Evolutionary conservation across 2,797 vertebrate species (phyloP).

Genomic region (Acanthis flammea): DNA sequence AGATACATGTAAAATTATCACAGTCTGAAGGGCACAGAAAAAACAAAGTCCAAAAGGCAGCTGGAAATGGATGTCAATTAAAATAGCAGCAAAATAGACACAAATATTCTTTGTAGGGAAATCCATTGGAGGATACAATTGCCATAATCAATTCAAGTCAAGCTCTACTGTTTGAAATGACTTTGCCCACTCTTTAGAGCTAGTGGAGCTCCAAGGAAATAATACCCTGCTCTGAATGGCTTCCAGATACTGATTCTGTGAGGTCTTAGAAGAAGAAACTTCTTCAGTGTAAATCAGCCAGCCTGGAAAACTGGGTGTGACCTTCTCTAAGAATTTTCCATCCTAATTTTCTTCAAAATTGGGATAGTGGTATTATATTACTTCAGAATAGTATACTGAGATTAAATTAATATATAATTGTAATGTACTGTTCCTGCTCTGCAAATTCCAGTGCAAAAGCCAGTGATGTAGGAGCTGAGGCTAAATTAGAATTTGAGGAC

Average conservation of each 20-base stretch:
- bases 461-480: background rate
- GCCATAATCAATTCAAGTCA: background rate
- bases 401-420: background rate
- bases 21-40: background rate
- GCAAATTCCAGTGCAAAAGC: background rate
- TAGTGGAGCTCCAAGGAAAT: background rate
- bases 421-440: background rate
- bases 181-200: background rate
- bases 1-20: background rate
- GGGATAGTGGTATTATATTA: background rate
- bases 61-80: background rate
- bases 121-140: background rate
- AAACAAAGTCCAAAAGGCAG: background rate
- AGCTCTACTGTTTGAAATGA: background rate
- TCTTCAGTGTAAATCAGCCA: background rate
- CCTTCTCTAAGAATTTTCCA: background rate
- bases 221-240: background rate
- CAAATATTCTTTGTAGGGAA: background rate
- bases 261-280: background rate
- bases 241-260: background rate
- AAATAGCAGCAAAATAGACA: background rate
- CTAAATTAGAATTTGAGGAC: background rate
- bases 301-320: background rate
- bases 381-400: background rate
- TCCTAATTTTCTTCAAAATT: background rate